Evolutionary conservation across 2,888 invertebrate genomes (phyloP), one percentile per base, ranked within the genome.

Genomic region (Drosophila anomelani): DNA sequence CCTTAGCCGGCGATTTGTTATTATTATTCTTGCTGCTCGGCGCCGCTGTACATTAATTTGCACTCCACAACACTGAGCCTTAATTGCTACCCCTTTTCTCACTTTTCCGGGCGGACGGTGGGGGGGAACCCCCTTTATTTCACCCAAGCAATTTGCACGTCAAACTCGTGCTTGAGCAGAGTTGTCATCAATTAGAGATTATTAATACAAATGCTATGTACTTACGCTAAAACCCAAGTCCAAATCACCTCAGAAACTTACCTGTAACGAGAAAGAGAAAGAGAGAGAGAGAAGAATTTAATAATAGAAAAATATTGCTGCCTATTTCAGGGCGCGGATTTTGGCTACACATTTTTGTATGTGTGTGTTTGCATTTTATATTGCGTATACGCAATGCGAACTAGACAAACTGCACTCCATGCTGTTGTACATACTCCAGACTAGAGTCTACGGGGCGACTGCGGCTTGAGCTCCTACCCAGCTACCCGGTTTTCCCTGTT

Each of bases 11-110:
- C 84, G 86, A 83, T 88, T 83, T 83, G 88, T 81, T 81, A 83
- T 83, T 85, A 88, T 88, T 83, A 68, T 64, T 66, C 66, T 41
- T 74, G 61, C 54, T 73, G 56, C 54, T 75, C 61, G 81, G 71
- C 77, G 81, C 76, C 79, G 77, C 68, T 88, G 76, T 85, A 88
- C 79, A 85, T 85, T 88, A 88, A 86, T 81, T 85, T 84, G 60
- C 76, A 73, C 72, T 64, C 46, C 38, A 39, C 47, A 49, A 53
- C 34, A 51, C 10, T 47, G 29, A 15, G 43, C 46, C 43, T 64
- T 53, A 47, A 58, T 47, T 85, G 75, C 56, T 44, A 47, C 41
- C 72, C 72, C 32, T 17, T 49, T 47, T 26, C 17, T 23, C 6
- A 13, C 34, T 63, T 70, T 44, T 47, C n/a, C 34, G 7, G 29